A percentile compares a stretch with the other conserved stretches of the same genome.
Conservation (phyloP, 92 coral and sea anemone species). For the Micromussa lordhowensis region DNA sequence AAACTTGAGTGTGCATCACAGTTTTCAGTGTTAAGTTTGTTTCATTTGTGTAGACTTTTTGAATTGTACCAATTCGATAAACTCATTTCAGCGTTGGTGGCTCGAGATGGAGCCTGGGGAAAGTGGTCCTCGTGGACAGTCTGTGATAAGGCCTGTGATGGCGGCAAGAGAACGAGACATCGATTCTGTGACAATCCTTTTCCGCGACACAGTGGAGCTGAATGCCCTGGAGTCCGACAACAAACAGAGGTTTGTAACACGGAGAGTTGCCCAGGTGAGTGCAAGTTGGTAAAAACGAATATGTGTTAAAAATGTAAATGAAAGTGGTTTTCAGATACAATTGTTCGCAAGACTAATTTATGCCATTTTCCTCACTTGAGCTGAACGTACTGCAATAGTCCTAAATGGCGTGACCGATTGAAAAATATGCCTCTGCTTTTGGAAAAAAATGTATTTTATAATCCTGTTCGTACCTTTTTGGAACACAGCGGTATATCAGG, state of each 20-base stretch:
- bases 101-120: constrained; percentile 67
- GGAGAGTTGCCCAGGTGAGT: constrained; percentile 65
- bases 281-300: neutral
- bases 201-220: constrained; percentile 65
- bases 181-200: constrained; percentile 73
- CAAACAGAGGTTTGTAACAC: constrained; percentile 62
- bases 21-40: no score
- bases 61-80: neutral
- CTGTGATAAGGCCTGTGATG: constrained; percentile 64
- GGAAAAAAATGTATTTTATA: no score
- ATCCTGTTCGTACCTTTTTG: no score
- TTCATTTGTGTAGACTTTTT: neutral
- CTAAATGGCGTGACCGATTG: no score
- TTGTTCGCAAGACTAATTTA: no score
- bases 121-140: constrained; percentile 73
- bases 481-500: no score
- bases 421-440: no score
- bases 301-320: no score
- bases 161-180: constrained; percentile 61
- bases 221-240: constrained; percentile 42
- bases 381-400: no score
- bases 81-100: constrained; percentile 24
- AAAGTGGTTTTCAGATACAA: no score
- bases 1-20: no score
- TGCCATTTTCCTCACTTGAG: no score